These are phyloP conservation scores for Trachelus stipa DNA, from an alignment of 2,888 invertebrate genomes.

Conservation along the genomic window DNA sequence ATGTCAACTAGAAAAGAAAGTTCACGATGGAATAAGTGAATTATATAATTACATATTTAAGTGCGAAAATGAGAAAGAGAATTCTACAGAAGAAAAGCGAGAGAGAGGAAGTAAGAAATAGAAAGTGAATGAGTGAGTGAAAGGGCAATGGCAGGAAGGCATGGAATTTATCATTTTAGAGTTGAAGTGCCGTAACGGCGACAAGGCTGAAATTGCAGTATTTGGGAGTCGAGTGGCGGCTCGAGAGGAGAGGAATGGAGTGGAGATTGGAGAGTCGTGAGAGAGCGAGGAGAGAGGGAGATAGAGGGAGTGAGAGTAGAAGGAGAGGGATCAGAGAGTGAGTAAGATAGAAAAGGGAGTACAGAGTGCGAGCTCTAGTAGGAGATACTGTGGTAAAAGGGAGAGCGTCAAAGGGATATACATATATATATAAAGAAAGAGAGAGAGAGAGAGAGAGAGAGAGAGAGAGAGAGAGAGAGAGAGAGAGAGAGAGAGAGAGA, in stretches of 20 bases:
- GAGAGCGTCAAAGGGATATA: background rate
- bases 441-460: conserved; percentile 1
- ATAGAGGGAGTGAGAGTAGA: conserved; percentile 15
- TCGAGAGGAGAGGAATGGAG: conserved; percentile 31
- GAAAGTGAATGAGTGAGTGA: conserved; percentile 17
- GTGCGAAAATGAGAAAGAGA: too few relatives aligned
- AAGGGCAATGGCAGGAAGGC: conserved; percentile 29
- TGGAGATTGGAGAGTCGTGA: conserved; percentile 9
- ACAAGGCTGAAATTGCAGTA: conserved; percentile 61
- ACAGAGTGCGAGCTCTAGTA: background rate
- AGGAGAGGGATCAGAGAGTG: conserved; percentile 5
- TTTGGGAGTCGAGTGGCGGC: conserved; percentile 54
- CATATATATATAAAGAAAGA: background rate
- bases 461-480: conserved; percentile 22
- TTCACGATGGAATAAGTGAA: too few relatives aligned
- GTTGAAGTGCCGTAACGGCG: conserved; percentile 51
- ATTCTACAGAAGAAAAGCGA: background rate
- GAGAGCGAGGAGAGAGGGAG: conserved; percentile 18
- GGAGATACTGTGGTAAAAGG: background rate
- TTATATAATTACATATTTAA: too few relatives aligned
- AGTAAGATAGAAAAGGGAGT: conserved; percentile 7
- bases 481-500: conserved; percentile 17
- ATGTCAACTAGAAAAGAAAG: too few relatives aligned
- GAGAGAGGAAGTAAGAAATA: conserved; percentile 18
- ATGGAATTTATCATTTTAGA: conserved; percentile 60